Base-by-base conservation (phyloP, 2,888 invertebrate genomes). In the Philopedon plagiatum region DNA sequence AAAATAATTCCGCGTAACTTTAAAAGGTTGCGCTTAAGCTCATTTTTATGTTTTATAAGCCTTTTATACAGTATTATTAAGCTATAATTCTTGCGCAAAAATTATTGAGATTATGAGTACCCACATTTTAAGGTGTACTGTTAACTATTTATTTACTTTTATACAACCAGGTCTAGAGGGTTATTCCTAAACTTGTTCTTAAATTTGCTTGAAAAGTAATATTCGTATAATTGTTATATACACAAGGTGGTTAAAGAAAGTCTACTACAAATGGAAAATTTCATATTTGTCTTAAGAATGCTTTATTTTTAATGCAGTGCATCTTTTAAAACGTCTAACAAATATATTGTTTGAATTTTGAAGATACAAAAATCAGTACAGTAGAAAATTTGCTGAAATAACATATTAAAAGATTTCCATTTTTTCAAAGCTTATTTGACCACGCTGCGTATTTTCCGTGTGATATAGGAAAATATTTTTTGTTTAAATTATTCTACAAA, bases 51-150 rank as follows among this genome's bases (percentile, higher is more conserved):
- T 58, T 54, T 64, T 60, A 39, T 65, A 65, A 18, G 37, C 54
- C 54, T 44, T 71, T 19, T 54, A 60, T 66, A 61, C 67, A 72
- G 71, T 72, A 72, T 72, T 72, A 64, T 41, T 51, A 46, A 62
- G 39, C 39, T 62, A 23, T 61, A 62, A 46, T 54, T 39, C 39
- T 41, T 18, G 49, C 46, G 51, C 54, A 64, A 54, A 56, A 15
- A 51, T 26, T 64, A 63, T 67, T 32, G 18, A 63, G 18, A 32
- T 56, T 44, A 63, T 73, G 73, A 60, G 73, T 73, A 73, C 73
- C 73, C 73, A 58, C 9, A 61, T 54, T 46, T 21, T 58, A 67
- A 54, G 13, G 57, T 58, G 58, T 37, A 39, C 39, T 58, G n/a
- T 9, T 32, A 29, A 46, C 2, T 57, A 29, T 58, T 58, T 23